A percentile compares a stretch with the other conserved stretches of the same genome.
Conservation (phyloP, 2,888 invertebrate species). For the Tetrapedia diversipes region DNA sequence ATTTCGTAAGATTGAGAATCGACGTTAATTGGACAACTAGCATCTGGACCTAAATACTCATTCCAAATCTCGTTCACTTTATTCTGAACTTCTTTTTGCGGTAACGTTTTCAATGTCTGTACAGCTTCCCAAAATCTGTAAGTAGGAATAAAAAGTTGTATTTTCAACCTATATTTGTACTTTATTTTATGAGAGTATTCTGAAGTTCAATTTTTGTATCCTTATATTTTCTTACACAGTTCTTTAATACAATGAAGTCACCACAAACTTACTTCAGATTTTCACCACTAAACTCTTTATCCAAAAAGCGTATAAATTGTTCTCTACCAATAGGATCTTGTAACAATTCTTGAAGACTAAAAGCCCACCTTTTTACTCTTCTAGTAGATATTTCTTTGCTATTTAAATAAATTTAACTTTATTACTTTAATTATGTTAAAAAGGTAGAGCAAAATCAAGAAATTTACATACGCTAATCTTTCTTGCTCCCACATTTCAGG, state of each 20-base stretch:
- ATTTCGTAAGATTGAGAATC: slow-evolving; percentile 95
- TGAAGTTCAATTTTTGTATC: background rate
- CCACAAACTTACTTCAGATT: slow-evolving; percentile 92
- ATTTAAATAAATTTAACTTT: slow-evolving; percentile 48
- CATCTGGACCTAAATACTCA: slow-evolving; percentile 96
- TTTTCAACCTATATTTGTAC: background rate
- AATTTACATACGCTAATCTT: slow-evolving; percentile 89
- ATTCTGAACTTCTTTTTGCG: slow-evolving; percentile 91
- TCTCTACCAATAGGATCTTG: slow-evolving; percentile 98
- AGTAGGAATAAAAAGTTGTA: slow-evolving; percentile 34
- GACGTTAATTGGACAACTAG: slow-evolving; percentile 98
- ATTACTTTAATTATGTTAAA: background rate
- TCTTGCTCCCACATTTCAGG: slow-evolving; percentile 99
- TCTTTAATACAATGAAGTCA: background rate
- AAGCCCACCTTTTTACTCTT: slow-evolving; percentile 98
- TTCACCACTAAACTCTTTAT: slow-evolving; percentile 99
- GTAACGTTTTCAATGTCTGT: slow-evolving; percentile 94
- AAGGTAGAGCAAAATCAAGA: background rate
- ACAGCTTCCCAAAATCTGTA: slow-evolving; percentile 97
- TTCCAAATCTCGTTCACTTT: slow-evolving; percentile 95
- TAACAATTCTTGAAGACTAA: slow-evolving; percentile 96
- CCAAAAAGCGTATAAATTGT: slow-evolving; percentile 97
- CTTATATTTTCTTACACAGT: too few species aligned
- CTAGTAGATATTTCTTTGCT: slow-evolving; percentile 97
- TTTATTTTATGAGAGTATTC: background rate